Base-by-base conservation (phyloP, 2,888 invertebrate species). In the Papilio protenor region DNA sequence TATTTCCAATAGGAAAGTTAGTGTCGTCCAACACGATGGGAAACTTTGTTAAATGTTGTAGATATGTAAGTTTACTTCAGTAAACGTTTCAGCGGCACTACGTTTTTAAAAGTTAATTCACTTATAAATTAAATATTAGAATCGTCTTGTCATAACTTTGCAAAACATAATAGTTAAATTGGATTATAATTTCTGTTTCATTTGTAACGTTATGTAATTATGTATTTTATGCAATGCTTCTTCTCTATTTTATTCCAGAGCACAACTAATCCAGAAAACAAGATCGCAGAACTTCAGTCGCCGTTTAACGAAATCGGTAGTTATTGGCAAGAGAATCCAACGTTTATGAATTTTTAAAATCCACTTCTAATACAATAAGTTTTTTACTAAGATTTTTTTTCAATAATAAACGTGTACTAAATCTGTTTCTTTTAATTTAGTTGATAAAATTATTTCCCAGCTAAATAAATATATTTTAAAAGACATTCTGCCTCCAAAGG, bases 201-300 rank as follows among this genome's bases (percentile, higher is more conserved):
- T 27, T 27, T 2, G 1, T 27, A 27, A 27, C 27, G 27, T 27
- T 27, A 27, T 27, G 27, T 27, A 27, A 27, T 27, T 27, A 27
- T 27, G 27, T 27, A 27, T 27, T 27, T 27, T 27, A 27, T 23
- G 59, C 59, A 33, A 33, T 21, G 5, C 12, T 59, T 71, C 69
- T 61, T 74, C 11, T 52, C 12, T 18, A 33, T 79, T 74, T 78
- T 70, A 76, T 82, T 82, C n/a, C 83, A 89, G 87, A 73, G 77
- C 55, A 64, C 78, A 18, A 78, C 80, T 14, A 80, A 57, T 52
- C 81, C 78, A 69, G 83, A 86, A 1, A 61, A 83, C 18, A 89
- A 89, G 76, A 84, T 88, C 27, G 93, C 92, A 1, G 92, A 89
- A 79, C 82, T 90, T 70, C 93, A 93, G 80, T 93, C 93, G 1